Evolutionary conservation across 2,888 invertebrate species (phyloP).

Genomic region (Epinotia bilunana): DNA sequence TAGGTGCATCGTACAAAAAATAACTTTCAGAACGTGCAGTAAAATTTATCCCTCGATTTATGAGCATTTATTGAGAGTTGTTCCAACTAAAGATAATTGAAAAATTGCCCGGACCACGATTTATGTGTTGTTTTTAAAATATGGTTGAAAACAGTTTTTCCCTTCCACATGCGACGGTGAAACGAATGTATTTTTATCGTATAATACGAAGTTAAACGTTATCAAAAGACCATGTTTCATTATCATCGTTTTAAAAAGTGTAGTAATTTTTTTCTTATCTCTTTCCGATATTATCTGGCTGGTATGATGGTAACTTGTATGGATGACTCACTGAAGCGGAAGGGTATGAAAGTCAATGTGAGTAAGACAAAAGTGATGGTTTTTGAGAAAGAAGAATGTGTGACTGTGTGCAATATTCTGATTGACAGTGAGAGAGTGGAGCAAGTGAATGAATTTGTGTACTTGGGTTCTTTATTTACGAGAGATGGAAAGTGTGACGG

Average conservation of each 20-base stretch:
- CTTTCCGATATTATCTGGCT: not conserved
- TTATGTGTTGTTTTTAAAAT: conserved; percentile 7
- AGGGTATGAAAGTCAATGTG: too few species aligned
- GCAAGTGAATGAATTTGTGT: too few species aligned
- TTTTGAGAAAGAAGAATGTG: too few species aligned
- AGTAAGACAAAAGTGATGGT: too few species aligned
- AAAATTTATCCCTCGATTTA: conserved; percentile 37
- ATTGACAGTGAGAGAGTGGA: too few species aligned
- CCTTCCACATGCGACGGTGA: not conserved
- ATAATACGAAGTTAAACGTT: not conserved
- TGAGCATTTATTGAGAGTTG: conserved; percentile 29
- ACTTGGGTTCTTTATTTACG: too few species aligned
- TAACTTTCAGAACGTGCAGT: conserved; percentile 7
- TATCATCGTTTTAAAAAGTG: too few species aligned
- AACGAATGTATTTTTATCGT: not conserved
- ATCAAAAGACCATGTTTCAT: not conserved
- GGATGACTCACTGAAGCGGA: too few species aligned
- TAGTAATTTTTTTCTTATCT: not conserved
- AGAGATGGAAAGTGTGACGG: too few species aligned
- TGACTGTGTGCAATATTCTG: too few species aligned
- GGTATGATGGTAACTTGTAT: too few species aligned
- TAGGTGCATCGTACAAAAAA: not conserved
- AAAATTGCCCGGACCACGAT: conserved; percentile 32
- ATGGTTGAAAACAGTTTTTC: not conserved
- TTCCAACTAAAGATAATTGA: conserved; percentile 36